Evolutionary conservation across 2,888 invertebrate genomes (phyloP).

Genomic region (Carpatolechia fugitivella): DNA sequence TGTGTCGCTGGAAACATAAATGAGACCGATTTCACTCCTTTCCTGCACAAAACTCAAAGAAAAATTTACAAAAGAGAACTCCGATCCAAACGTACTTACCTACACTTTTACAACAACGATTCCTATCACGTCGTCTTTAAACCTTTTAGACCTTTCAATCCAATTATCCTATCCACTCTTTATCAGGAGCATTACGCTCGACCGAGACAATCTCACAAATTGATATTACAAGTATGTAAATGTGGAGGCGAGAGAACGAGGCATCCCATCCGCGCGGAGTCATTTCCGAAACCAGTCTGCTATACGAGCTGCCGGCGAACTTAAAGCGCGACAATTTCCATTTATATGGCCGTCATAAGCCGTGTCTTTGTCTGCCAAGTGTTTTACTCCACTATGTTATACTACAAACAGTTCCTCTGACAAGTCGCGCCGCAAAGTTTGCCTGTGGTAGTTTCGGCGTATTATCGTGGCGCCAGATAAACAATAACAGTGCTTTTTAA

Average conservation of each 20-base stretch:
- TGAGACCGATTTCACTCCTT: no score
- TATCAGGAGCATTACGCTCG: background rate
- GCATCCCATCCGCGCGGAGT: constrained; percentile 27
- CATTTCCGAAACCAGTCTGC: constrained; percentile 54
- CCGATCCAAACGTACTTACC: no score
- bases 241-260: constrained; percentile 23
- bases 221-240: constrained; percentile 23
- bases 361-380: constrained; percentile 45
- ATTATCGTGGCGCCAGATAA: background rate
- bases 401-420: background rate
- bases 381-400: constrained; percentile 7
- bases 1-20: background rate
- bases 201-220: constrained; percentile 15
- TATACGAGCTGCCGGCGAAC: constrained; percentile 45
- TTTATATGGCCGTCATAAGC: constrained; percentile 65
- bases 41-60: no score
- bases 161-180: constrained; percentile 2
- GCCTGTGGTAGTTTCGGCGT: background rate
- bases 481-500: no score
- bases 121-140: background rate
- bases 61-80: no score
- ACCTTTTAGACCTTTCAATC: background rate
- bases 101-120: background rate
- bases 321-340: constrained; percentile 69
- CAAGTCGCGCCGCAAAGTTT: constrained; percentile 7